Evolutionary conservation across 2,797 vertebrate genomes (phyloP), one percentile per base, ranked within the genome.

Genomic region (Percopsis omiscomaycus): DNA sequence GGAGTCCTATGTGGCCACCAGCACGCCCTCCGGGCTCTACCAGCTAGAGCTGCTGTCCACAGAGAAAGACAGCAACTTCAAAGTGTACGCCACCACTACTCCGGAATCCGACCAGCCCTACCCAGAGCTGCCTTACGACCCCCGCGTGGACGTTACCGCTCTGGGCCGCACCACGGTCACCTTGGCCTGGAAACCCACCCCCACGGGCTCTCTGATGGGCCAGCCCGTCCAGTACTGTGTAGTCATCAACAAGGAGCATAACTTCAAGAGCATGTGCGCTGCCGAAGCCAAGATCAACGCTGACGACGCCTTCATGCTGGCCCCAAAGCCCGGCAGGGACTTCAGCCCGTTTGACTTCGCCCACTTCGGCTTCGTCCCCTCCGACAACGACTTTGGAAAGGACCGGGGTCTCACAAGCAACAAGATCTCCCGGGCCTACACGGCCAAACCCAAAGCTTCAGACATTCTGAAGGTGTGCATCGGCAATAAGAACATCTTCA

Each of bases 241-340:
- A 11, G 96, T 99, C 54, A 92, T 98, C 86, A 98, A 95, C 88
- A 96, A 95, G 62, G 96, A 99, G 71, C 98, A 99, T 91, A 99
- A 99, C 74, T 99, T 99, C 83, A 99, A 99, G 88, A 99, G 98
- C 67, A 93, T 99, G 74, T 99, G 98, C 3, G 98, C 96, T 0
- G 97, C 95, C 0, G 97, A 98, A 79, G 94, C 96, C n/a, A 98
- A 96, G 81, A 90, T 97, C 75, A 92, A 83, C 64, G 75, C 79
- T 0, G 98, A 98, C 0, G 97, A 98, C 0, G 84, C 91, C 5
- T 99, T 98, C 84, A 98, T 98, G 97, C 67, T 88, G 68, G 96
- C 93, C 2, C 98, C 97, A 0, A 97, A 97, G 44, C 96, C 96
- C 0, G 97, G 96, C 0, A 87, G 95, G 70, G 96, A 99, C 89